Percentiles rank a stretch among this genome's conserved stretches.
Conservation (phyloP, 2,888 invertebrate genomes). For the Exocentrus adspersus region DNA sequence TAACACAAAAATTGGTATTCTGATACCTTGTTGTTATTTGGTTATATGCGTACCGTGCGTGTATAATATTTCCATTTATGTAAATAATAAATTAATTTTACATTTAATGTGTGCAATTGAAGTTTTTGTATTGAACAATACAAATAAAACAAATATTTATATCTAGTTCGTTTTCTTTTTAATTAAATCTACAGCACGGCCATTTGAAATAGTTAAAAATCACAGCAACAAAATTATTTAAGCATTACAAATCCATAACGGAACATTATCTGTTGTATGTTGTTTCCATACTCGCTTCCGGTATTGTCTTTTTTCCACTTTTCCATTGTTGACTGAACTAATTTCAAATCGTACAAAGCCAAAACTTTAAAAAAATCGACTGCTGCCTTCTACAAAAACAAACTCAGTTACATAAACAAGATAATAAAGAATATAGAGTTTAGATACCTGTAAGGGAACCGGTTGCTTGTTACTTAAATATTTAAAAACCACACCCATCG, state of each 20-base stretch:
- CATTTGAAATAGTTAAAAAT: background rate
- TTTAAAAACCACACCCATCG: constrained; percentile 63
- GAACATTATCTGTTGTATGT: constrained; percentile 32
- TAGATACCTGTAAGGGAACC: constrained; percentile 71
- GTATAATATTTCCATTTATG: constrained; percentile 31
- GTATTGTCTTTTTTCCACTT: constrained; percentile 31
- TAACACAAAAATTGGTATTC: constrained; percentile 26
- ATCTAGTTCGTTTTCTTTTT: constrained; percentile 9
- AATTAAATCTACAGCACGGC: background rate
- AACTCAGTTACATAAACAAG: constrained; percentile 26
- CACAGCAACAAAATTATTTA: background rate
- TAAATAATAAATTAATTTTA: constrained; percentile 46
- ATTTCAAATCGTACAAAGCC: constrained; percentile 63
- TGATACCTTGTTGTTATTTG: constrained; percentile 33
- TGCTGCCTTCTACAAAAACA: constrained; percentile 64
- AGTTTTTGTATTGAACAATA: constrained; percentile 50
- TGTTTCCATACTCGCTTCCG: constrained; percentile 46
- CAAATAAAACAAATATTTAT: constrained; percentile 49
- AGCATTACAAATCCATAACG: constrained; percentile 1
- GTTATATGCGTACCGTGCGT: constrained; percentile 25
- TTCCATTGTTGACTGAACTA: constrained; percentile 48
- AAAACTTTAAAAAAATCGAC: constrained; percentile 67
- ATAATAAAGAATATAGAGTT: too few species aligned
- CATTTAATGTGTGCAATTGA: constrained; percentile 50
- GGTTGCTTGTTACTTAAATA: constrained; percentile 74